Percentiles rank a stretch among this genome's conserved stretches.
Evolutionary conservation across 2,797 vertebrate species (phyloP).

Genomic region (Phylloscopus collybita): DNA sequence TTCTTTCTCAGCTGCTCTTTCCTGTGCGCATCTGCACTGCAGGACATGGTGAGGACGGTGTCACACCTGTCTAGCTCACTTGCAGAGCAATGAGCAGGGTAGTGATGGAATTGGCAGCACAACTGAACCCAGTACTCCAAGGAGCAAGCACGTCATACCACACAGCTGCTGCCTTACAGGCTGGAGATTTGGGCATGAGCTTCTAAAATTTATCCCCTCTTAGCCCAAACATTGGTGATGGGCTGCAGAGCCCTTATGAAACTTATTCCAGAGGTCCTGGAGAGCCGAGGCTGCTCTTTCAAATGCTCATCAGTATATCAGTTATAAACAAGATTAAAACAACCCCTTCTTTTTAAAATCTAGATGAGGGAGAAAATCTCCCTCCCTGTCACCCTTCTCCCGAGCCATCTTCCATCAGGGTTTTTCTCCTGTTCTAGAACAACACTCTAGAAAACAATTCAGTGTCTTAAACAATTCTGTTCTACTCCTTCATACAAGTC

Average conservation of each 20-base stretch:
- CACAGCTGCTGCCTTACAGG: rapidly evolving
- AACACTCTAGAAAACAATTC: not conserved
- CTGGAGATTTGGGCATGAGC: not conserved
- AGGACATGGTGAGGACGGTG: rapidly evolving
- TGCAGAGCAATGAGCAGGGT: not conserved
- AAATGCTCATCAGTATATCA: not conserved
- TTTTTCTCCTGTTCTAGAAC: not conserved
- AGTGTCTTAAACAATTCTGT: not conserved
- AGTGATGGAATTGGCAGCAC: not conserved
- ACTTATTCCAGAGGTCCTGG: not conserved
- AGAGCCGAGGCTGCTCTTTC: not conserved
- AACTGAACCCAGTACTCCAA: not conserved
- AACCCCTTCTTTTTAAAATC: not conserved
- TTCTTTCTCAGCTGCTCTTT: not conserved
- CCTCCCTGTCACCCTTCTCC: not conserved
- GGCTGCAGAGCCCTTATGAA: not conserved
- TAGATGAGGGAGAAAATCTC: not conserved
- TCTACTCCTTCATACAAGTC: not conserved
- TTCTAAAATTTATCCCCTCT: not conserved
- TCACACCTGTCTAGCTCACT: not conserved
- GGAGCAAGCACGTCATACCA: rapidly evolving
- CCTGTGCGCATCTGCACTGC: rapidly evolving
- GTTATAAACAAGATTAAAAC: not conserved
- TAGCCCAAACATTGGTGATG: not conserved
- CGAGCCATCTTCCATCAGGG: not conserved